Evolutionary conservation across 2,888 invertebrate species (phyloP).

Genomic region (Byasa hedistus): DNA sequence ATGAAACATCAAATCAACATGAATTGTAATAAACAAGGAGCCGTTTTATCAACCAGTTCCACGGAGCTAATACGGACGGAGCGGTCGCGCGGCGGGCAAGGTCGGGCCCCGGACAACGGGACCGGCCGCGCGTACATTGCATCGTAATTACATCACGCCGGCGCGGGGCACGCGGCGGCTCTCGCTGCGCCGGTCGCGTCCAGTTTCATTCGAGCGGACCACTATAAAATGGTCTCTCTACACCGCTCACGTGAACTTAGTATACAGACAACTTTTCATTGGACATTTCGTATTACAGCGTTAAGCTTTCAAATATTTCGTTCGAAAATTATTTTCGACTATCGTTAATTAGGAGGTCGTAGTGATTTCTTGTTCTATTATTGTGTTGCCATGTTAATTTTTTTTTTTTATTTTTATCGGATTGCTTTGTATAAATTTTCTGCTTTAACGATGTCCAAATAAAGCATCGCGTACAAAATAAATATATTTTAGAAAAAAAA

Average conservation of each 20-base stretch:
- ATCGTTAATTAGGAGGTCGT: too few species aligned
- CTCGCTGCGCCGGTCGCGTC: neutral
- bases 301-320: too few species aligned
- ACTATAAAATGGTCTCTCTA: neutral
- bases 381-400: too few species aligned
- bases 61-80: neutral
- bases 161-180: neutral
- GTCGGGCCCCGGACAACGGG: conserved; percentile 8
- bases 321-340: too few species aligned
- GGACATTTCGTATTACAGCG: neutral
- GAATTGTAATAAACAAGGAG: neutral
- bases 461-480: too few species aligned
- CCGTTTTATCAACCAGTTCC: neutral
- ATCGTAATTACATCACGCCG: conserved; percentile 10
- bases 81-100: conserved; percentile 3
- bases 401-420: too few species aligned
- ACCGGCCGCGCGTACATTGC: conserved; percentile 3
- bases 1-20: too few species aligned
- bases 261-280: neutral
- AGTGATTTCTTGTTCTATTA: too few species aligned
- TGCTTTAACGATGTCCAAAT: too few species aligned
- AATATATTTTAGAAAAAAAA: too few species aligned
- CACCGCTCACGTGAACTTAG: neutral
- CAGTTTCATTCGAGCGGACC: neutral
- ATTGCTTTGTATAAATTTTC: too few species aligned